Evolutionary conservation across 2,888 invertebrate species (phyloP).

Genomic region (Melangyna quadrimaculata): DNA sequence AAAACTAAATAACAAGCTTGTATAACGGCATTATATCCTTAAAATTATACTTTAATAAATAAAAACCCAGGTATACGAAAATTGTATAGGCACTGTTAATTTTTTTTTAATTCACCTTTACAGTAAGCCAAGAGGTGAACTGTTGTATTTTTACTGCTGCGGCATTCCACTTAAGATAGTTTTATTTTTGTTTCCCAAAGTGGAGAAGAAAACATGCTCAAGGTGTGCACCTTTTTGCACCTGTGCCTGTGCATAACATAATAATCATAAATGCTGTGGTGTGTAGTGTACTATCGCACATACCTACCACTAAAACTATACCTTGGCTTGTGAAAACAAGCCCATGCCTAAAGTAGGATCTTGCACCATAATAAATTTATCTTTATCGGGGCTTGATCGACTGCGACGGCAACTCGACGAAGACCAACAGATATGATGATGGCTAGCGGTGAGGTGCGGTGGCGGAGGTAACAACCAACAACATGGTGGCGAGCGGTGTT

Average conservation of each 20-base stretch:
- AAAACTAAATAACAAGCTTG: not conserved
- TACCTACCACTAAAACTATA: slow-evolving; percentile 28
- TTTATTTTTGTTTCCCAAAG: no score
- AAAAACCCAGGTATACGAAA: not conserved
- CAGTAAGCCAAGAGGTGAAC: slow-evolving; percentile 16
- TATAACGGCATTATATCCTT: slow-evolving; percentile 54
- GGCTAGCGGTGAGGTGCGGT: not conserved
- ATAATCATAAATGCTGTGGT: slow-evolving; percentile 69
- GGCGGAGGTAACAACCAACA: slow-evolving; percentile 5
- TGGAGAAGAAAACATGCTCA: slow-evolving; percentile 59
- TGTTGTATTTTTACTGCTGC: not conserved
- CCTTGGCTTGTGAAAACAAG: slow-evolving; percentile 2
- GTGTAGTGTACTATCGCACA: slow-evolving; percentile 55
- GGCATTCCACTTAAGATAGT: slow-evolving; percentile 34
- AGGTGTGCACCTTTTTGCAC: slow-evolving; percentile 72
- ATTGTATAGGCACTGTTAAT: not conserved
- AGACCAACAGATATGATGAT: not conserved
- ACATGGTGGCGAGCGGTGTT: not conserved
- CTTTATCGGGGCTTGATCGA: slow-evolving; percentile 69
- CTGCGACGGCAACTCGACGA: slow-evolving; percentile 27
- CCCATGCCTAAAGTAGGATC: slow-evolving; percentile 53
- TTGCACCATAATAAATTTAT: slow-evolving; percentile 69
- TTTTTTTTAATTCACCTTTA: not conserved
- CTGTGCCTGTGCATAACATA: slow-evolving; percentile 69
- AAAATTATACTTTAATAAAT: not conserved